Evolutionary conservation across 2,113 vertebrate species (phyloP).

Genomic region (Plecturocebus donacophilus): DNA sequence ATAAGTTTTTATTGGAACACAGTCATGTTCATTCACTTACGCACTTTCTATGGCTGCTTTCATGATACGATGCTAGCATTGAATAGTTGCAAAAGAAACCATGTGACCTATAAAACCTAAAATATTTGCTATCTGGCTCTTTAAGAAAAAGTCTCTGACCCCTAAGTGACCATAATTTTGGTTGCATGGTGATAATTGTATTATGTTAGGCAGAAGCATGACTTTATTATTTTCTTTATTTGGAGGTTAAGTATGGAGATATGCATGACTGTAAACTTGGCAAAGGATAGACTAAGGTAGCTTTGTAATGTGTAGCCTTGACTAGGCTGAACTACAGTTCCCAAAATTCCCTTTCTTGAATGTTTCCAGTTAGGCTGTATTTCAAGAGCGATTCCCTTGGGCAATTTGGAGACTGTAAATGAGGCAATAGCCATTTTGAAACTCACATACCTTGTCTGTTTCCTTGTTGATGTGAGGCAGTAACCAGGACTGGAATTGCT

Average conservation of each 20-base stretch:
- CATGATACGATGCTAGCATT: background rate
- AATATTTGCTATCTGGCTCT: slow-evolving; percentile 17
- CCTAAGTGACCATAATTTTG: background rate
- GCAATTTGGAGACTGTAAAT: background rate
- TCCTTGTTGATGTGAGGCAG: background rate
- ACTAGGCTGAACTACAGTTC: background rate
- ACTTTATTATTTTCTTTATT: slow-evolving; percentile 43
- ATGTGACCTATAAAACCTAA: slow-evolving; percentile 20
- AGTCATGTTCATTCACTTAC: background rate
- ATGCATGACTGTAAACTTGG: background rate
- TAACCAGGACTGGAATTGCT: background rate
- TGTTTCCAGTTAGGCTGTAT: background rate
- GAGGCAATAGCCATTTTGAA: background rate
- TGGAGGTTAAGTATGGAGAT: slow-evolving; percentile 33
- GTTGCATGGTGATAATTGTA: background rate
- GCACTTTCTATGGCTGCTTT: background rate
- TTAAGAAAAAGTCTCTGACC: background rate
- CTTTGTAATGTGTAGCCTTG: background rate
- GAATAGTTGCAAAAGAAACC: slow-evolving; percentile 17
- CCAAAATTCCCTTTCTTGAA: background rate
- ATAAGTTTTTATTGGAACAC: background rate
- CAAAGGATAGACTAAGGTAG: background rate
- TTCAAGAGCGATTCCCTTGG: background rate
- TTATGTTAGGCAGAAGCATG: background rate
- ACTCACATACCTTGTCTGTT: background rate